Conservation (phyloP, 1,140 invertebrate genomes). For the Heliconius melpomene region DNA sequence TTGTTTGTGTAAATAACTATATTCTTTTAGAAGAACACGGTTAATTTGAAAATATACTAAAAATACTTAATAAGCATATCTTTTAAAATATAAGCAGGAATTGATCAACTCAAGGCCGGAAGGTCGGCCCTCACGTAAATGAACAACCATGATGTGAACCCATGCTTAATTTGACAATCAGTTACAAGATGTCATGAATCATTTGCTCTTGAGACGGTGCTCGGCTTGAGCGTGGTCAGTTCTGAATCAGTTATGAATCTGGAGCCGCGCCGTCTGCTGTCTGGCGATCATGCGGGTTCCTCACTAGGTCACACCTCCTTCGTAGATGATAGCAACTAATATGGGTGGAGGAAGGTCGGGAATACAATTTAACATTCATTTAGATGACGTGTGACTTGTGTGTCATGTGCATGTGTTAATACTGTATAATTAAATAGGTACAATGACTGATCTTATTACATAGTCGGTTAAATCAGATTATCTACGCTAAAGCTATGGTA, state of each 20-base stretch:
- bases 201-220: slow-evolving; percentile 47
- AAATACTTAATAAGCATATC: not conserved
- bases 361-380: slow-evolving; percentile 5
- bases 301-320: slow-evolving; percentile 61
- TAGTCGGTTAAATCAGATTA: not conserved
- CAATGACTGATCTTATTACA: not conserved
- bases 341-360: slow-evolving; percentile 15
- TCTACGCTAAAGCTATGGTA: not conserved
- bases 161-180: slow-evolving; percentile 25
- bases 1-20: no score
- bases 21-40: no score
- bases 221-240: slow-evolving; percentile 61
- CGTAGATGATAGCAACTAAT: slow-evolving; percentile 30
- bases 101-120: slow-evolving; percentile 10
- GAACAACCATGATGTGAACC: slow-evolving; percentile 33
- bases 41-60: no score
- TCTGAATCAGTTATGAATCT: slow-evolving; percentile 46
- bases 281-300: slow-evolving; percentile 66
- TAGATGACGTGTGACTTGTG: not conserved
- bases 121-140: slow-evolving; percentile 29
- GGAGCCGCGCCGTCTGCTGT: slow-evolving; percentile 67
- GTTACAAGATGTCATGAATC: slow-evolving; percentile 35
- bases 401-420: not conserved
- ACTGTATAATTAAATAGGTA: not conserved
- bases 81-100: slow-evolving; percentile 5